A percentile compares a stretch with the other conserved stretches of the same genome.
phyloP scores from a whole-genome alignment of 2,113 vertebrate genomes.

The Hystrix brachyura region DNA sequence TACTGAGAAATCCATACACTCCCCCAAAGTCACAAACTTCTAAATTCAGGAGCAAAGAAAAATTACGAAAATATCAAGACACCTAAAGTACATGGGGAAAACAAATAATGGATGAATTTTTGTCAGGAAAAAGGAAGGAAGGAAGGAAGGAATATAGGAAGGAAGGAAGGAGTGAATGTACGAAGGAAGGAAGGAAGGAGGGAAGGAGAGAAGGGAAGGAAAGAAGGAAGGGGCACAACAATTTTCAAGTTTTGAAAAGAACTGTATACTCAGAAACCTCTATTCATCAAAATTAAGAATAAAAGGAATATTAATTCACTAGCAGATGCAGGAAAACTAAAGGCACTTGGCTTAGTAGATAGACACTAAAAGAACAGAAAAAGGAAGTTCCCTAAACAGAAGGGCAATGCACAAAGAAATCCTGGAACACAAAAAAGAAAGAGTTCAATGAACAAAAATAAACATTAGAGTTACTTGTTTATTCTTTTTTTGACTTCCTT shows the following conservation, averaged over 20 bases:
- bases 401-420: background rate
- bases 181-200: background rate
- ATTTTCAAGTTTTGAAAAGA: background rate
- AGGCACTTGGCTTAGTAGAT: background rate
- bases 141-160: background rate
- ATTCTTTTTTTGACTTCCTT: background rate
- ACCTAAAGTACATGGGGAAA: background rate
- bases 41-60: background rate
- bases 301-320: background rate
- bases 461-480: background rate
- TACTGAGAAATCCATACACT: background rate
- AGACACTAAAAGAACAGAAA: background rate
- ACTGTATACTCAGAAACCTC: background rate
- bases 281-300: background rate
- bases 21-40: background rate
- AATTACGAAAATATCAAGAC: background rate
- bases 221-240: background rate
- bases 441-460: background rate
- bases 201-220: background rate
- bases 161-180: background rate
- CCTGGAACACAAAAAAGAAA: background rate
- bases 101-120: background rate
- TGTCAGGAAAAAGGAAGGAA: background rate
- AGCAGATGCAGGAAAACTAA: background rate
- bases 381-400: background rate